Evolutionary conservation across 2,888 invertebrate species (phyloP).

Genomic region (Tinea trinotella): DNA sequence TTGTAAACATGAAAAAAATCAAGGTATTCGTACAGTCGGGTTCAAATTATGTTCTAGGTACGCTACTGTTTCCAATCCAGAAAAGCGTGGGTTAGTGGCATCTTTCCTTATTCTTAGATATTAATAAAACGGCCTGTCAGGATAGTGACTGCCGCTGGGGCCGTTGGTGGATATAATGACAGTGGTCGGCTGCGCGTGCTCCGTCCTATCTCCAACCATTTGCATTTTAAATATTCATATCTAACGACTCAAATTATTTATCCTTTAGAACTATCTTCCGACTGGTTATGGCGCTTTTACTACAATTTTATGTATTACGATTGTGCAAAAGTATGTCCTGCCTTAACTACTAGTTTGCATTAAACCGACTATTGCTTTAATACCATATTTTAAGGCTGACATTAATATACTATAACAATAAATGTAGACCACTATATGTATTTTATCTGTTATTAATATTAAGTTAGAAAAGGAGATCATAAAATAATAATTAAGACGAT

Average conservation of each 20-base stretch:
- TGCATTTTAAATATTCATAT: conserved; percentile 17
- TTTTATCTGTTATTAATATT: no score
- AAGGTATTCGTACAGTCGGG: no score
- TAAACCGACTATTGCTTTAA: no score
- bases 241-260: conserved; percentile 15
- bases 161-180: conserved; percentile 11
- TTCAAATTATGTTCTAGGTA: no score
- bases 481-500: no score
- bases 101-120: conserved; percentile 3
- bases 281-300: not conserved
- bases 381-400: no score
- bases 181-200: conserved; percentile 13
- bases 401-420: no score
- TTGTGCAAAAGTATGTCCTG: not conserved
- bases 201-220: conserved; percentile 8
- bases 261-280: conserved; percentile 13
- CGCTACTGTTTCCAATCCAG: not conserved
- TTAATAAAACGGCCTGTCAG: conserved; percentile 11
- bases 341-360: no score
- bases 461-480: no score
- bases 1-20: no score
- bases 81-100: conserved; percentile 6
- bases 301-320: conserved; percentile 10
- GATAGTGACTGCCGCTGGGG: not conserved
- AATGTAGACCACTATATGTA: no score